These are phyloP conservation scores for Chrysotoxum bicinctum DNA, from an alignment of 2,888 invertebrate species.

Conservation along the genomic window DNA sequence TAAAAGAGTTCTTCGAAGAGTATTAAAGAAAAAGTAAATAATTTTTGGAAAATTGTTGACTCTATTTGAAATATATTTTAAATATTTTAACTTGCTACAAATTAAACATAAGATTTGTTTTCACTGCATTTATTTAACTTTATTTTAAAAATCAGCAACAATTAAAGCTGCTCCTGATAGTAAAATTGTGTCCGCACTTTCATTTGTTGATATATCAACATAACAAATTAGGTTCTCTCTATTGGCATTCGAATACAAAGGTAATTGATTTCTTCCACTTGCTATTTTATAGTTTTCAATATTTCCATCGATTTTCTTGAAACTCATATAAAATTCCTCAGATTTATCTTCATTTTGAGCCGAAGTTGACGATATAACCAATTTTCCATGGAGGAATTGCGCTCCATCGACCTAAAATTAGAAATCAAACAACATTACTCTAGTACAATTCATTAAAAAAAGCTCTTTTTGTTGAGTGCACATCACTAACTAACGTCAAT, in stretches of 20 bases:
- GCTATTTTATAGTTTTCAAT: conserved; percentile 3
- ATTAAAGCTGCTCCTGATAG: conserved; percentile 80
- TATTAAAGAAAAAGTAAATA: too few relatives aligned
- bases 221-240: conserved; percentile 79
- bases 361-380: conserved; percentile 71
- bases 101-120: too few relatives aligned
- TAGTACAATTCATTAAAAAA: conserved; percentile 25
- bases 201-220: conserved; percentile 75
- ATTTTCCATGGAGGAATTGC: conserved; percentile 74
- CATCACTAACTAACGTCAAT: conserved; percentile 23
- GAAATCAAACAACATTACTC: conserved; percentile 9
- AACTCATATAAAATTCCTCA: conserved; percentile 75
- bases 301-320: conserved; percentile 55
- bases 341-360: conserved; percentile 71
- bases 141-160: conserved; percentile 77
- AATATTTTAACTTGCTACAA: too few relatives aligned
- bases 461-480: not conserved
- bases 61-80: too few relatives aligned
- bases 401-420: conserved; percentile 77
- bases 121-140: not conserved
- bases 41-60: too few relatives aligned
- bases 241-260: conserved; percentile 77
- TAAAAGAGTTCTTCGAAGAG: too few relatives aligned
- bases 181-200: conserved; percentile 76
- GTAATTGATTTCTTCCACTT: conserved; percentile 73